These are phyloP conservation scores for Plebejus anna DNA, from an alignment of 2,888 invertebrate species.

Conservation along the genomic window DNA sequence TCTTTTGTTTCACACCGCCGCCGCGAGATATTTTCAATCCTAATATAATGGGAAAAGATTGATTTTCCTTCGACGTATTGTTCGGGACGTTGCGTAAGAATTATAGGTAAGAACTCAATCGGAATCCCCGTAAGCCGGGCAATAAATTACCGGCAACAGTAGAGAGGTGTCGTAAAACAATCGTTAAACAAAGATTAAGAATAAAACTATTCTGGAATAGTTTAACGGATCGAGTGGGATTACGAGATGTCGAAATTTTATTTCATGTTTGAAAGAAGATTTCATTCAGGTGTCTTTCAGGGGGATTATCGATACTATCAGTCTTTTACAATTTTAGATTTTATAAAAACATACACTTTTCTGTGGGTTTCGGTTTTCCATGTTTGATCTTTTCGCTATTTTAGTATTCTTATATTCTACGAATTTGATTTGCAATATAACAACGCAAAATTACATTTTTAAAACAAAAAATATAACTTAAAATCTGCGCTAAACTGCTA, in stretches of 20 bases:
- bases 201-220: conserved; percentile 43
- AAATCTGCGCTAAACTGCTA: too few relatives aligned
- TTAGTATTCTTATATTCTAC: not conserved
- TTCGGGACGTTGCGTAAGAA: conserved; percentile 23
- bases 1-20: conserved; percentile 12
- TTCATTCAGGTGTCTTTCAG: conserved; percentile 28
- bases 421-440: too few relatives aligned
- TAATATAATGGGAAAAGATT: conserved; percentile 21
- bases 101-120: conserved; percentile 40
- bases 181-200: conserved; percentile 63
- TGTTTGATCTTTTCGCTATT: not conserved
- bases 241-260: conserved; percentile 36
- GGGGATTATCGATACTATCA: conserved; percentile 17
- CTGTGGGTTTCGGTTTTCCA: not conserved
- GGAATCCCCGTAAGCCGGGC: conserved; percentile 54
- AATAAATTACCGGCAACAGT: conserved; percentile 61
- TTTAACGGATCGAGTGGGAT: conserved; percentile 37
- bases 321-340: conserved; percentile 24
- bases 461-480: too few relatives aligned
- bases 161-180: conserved; percentile 58
- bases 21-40: conserved; percentile 8
- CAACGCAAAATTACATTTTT: too few relatives aligned
- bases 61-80: conserved; percentile 20
- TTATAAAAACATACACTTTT: conserved; percentile 9
- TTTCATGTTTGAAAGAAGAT: conserved; percentile 34